These are phyloP conservation scores for Ifrita kowaldi DNA, from an alignment of 2,113 vertebrate genomes.

Conservation along the genomic window DNA sequence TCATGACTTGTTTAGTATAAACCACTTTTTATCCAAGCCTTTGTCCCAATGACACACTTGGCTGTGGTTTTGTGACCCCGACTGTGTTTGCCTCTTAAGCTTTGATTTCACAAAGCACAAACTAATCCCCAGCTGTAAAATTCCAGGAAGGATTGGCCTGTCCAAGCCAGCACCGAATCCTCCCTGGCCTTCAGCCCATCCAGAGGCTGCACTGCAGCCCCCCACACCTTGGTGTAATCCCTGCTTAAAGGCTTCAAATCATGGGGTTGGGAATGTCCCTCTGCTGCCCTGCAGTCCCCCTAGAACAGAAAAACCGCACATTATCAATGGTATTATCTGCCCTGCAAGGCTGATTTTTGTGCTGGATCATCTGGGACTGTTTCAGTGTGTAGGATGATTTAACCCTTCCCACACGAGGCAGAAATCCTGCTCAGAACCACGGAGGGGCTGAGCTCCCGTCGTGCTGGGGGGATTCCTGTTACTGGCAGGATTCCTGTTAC, in stretches of 20 bases:
- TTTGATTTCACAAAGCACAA: background rate
- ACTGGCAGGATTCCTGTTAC: background rate
- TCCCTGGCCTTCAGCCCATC: background rate
- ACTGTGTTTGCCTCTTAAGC: background rate
- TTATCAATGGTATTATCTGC: accelerated
- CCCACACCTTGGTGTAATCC: accelerated
- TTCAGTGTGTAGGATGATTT: accelerated
- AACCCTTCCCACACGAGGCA: accelerated
- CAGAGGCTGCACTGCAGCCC: background rate
- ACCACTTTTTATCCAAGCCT: background rate
- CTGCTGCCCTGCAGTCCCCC: background rate
- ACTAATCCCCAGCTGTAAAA: background rate
- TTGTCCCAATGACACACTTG: background rate
- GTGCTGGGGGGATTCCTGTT: background rate
- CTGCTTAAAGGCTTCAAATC: background rate
- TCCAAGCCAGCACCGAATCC: accelerated
- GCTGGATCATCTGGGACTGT: background rate
- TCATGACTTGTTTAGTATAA: background rate
- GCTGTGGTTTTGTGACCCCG: accelerated
- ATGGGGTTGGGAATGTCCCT: accelerated
- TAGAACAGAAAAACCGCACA: background rate
- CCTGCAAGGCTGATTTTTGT: background rate
- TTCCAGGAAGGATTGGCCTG: background rate
- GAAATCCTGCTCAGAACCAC: accelerated
- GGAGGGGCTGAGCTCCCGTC: accelerated